Evolutionary conservation across 1,140 invertebrate species (phyloP), one percentile per base, ranked within the genome.

Genomic region (Zophobas atratus): DNA sequence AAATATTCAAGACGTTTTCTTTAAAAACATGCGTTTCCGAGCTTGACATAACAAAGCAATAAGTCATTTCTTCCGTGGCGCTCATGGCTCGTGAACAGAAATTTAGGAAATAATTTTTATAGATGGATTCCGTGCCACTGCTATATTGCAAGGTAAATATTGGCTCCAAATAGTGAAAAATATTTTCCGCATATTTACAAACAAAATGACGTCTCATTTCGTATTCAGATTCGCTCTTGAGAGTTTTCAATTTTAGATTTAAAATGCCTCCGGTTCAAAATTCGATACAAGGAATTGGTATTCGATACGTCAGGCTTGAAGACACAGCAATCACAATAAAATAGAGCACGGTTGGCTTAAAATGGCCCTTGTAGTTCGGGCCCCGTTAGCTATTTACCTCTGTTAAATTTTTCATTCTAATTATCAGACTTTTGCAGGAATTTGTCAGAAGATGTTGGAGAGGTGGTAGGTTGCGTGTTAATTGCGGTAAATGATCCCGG

Each of bases 161-260:
- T 67, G 38, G 8, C 32, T 32, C 1, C 6, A 67, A 67, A 67
- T 43, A 48, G 60, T 67, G 60, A 67, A 67, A 67, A 67, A 67
- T 67, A 67, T 67, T 67, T 67, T 67, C 60, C 60, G 60, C 60
- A 67, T 67, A 67, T 77, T 77, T 77, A 72, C 67, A 77, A 77
- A 77, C 75, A 77, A 72, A 77, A 77, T 77, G 76, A 77, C 56
- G 76, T 67, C 72, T 77, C 76, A 77, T 77, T 77, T 77, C 51
- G 67, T 72, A 77, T 77, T 77, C 75, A 53, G 67, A 77, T 70
- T 72, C 39, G 70, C 70, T 48, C 76, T 53, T 77, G 35, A 56
- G 67, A 71, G 76, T 70, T 72, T 77, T 77, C 76, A 77, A 77
- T 77, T 77, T 77, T 72, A 57, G 55, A 56, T 77, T 72, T 67